A percentile compares a stretch with the other conserved stretches of the same genome.
phyloP scores from a whole-genome alignment of 2,113 vertebrate genomes.

The Leptodactylus fuscus region DNA sequence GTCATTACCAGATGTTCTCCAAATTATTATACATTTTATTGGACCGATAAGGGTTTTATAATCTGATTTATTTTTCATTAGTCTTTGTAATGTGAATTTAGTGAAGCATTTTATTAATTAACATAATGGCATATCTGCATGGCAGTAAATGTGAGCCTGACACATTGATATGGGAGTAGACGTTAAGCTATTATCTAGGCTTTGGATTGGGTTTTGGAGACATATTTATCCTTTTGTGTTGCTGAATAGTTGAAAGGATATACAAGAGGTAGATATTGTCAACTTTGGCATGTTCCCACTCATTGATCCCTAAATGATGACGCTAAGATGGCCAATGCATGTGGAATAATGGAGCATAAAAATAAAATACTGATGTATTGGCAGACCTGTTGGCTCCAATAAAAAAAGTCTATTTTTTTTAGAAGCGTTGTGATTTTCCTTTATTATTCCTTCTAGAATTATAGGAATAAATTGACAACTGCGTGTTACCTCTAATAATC shows the following conservation, averaged over 20 bases:
- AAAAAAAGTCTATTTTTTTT: no score
- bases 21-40: conserved; percentile 39
- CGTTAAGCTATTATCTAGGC: not conserved
- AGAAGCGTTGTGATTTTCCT: no score
- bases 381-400: no score
- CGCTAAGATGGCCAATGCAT: not conserved
- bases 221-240: not conserved
- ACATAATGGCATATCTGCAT: conserved; percentile 35
- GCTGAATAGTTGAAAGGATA: no score
- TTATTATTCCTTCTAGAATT: no score
- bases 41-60: conserved; percentile 28
- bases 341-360: not conserved
- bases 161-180: not conserved
- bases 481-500: no score
- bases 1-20: conserved; percentile 37
- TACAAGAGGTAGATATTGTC: not conserved
- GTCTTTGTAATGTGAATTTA: conserved; percentile 49
- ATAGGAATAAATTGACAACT: no score
- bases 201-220: conserved; percentile 1
- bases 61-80: conserved; percentile 37
- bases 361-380: no score
- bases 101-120: conserved; percentile 52
- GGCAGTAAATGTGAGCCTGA: not conserved
- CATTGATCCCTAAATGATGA: not conserved
- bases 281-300: not conserved